Conservation (phyloP, 2,113 vertebrate genomes). For the Eulacestoma nigropectus region DNA sequence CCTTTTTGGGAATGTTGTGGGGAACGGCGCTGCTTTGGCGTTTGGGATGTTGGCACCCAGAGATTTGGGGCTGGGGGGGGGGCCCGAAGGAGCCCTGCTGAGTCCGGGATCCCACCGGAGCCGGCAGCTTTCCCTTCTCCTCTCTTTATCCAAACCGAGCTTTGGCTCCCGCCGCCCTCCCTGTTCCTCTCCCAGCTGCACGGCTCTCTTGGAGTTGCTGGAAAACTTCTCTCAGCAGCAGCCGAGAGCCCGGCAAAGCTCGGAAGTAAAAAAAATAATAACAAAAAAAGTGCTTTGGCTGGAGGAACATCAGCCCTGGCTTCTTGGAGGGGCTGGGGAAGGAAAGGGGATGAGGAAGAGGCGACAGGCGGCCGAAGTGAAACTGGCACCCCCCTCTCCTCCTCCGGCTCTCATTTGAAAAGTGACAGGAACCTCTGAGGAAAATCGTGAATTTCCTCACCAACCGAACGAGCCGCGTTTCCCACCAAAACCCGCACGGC, state of each 20-base stretch:
- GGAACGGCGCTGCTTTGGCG: rapidly evolving
- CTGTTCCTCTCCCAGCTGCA: background rate
- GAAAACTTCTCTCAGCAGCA: background rate
- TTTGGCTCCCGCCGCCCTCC: background rate
- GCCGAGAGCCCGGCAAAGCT: background rate
- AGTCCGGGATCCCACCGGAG: rapidly evolving
- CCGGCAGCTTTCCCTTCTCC: background rate
- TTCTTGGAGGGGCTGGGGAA: background rate
- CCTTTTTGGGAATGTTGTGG: background rate
- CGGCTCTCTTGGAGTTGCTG: background rate
- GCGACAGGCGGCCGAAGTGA: background rate
- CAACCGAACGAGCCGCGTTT: background rate
- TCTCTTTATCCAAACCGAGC: background rate
- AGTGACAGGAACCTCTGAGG: background rate
- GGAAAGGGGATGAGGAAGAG: background rate
- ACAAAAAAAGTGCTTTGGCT: rapidly evolving
- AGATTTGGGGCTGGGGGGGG: background rate
- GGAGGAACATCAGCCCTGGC: background rate
- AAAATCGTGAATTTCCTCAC: background rate
- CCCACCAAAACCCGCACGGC: background rate
- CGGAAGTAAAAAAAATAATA: background rate
- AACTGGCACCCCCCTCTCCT: background rate
- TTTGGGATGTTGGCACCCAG: background rate
- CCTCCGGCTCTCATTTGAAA: background rate
- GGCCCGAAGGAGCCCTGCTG: background rate